Base-by-base conservation (phyloP, 2,113 vertebrate genomes). In the Paraplagusia blochii region DNA sequence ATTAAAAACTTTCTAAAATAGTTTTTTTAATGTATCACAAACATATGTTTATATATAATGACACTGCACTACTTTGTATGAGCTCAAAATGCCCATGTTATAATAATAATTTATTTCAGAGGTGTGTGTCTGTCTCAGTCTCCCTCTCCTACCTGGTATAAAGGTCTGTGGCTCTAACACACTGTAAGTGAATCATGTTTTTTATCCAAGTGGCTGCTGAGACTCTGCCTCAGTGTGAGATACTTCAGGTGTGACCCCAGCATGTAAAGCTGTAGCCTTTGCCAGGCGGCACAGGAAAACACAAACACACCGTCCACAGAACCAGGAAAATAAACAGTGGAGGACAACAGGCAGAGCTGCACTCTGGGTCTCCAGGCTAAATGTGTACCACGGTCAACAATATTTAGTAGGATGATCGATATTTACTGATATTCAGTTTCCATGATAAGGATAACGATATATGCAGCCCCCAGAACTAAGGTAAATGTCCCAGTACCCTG, bases 181-280 rank as follows among this genome's bases (percentile, higher is more conserved):
- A 58, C 76, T 58, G 71, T 84, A 79, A 84, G 77, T 83, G 79
- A 79, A 76, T 82, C 83, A 86, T 87, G n/a, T 88, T 86, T 85
- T 87, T 88, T 72, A 79, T 88, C 85, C 84, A 87, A 82, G 85
- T 88, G 85, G 82, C 79, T 69, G 63, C 83, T 83, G 78, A 49
- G 72, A 86, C 80, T 76, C 77, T 73, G 80, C 66, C 83, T 72
- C 84, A 81, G 82, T 84, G 83, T 84, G 82, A 87, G 79, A 76
- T 74, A 54, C 51, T 56, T 81, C 84, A 88, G 84, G 84, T 88
- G 86, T 86, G 80, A 84, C 84, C 80, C 72, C 83, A 84, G 82
- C 82, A 74, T 77, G 82, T 82, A 72, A 73, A 85, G 79, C 79
- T 80, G 79, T 81, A 76, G 52, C 66, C 76, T 69, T 79, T 58